phyloP scores from a whole-genome alignment of 2,113 vertebrate species.

The Apteryx mantelli region DNA sequence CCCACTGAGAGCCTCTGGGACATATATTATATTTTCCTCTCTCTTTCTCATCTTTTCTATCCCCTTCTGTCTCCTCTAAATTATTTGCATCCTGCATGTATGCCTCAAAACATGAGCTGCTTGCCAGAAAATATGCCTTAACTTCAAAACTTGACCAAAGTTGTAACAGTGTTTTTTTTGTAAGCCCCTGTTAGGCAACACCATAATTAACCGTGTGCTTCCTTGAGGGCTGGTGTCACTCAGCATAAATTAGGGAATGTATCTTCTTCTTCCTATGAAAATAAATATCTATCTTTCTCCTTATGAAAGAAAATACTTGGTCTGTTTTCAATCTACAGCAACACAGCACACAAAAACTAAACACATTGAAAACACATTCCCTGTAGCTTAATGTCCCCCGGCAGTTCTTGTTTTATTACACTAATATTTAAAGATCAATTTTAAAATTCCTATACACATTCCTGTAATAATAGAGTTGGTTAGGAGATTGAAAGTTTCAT shows the following conservation, averaged over 20 bases:
- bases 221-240: conserved; percentile 6
- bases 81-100: neutral
- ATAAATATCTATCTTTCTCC: neutral
- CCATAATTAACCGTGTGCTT: neutral
- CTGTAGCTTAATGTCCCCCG: neutral
- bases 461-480: neutral
- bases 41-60: neutral
- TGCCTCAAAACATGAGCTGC: neutral
- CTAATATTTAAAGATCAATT: neutral
- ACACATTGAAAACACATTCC: neutral
- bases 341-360: neutral
- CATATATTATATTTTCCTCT: neutral
- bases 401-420: neutral
- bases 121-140: neutral
- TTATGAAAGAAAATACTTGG: neutral
- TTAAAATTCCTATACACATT: neutral
- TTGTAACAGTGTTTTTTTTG: neutral
- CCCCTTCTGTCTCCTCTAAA: neutral
- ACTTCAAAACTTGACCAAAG: neutral
- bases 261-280: neutral
- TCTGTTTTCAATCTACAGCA: neutral
- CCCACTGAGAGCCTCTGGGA: neutral
- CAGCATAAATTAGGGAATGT: neutral
- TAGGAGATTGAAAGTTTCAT: neutral
- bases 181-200: neutral